Evolutionary conservation across 2,113 vertebrate genomes (phyloP).

Genomic region (Macrotis lagotis): DNA sequence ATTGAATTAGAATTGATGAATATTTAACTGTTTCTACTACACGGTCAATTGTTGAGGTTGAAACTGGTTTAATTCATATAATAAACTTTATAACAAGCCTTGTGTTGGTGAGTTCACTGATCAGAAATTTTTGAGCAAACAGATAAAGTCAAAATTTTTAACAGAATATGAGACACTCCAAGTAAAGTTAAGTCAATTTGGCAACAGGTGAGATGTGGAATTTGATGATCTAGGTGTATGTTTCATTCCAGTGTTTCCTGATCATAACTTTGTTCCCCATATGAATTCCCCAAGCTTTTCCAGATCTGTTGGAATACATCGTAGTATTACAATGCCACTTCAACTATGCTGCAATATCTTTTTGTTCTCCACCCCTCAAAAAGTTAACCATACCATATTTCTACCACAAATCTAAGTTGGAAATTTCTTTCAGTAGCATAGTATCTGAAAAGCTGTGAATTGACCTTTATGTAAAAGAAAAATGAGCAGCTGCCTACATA

Average conservation of each 20-base stretch:
- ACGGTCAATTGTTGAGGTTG: not conserved
- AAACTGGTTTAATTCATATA: not conserved
- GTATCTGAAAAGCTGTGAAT: not conserved
- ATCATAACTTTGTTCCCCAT: not conserved
- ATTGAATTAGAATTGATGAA: not conserved
- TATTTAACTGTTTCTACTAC: not conserved
- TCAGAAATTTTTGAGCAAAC: conserved; percentile 18
- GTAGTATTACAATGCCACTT: not conserved
- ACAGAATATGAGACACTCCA: not conserved
- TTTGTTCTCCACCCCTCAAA: not conserved
- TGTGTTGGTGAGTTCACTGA: conserved; percentile 20
- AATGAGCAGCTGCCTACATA: not conserved
- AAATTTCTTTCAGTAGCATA: not conserved
- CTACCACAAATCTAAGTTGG: not conserved
- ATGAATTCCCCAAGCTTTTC: not conserved
- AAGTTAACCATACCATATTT: not conserved
- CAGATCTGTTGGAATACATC: not conserved
- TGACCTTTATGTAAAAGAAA: not conserved
- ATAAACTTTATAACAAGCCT: not conserved
- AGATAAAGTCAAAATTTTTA: not conserved
- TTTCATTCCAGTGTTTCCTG: not conserved
- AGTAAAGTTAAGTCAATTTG: not conserved
- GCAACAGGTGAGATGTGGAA: not conserved
- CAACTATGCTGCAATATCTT: not conserved
- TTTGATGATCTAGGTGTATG: not conserved